Base-by-base conservation (phyloP, 2,797 vertebrate genomes). In the Paramormyrops hopkinsi region DNA sequence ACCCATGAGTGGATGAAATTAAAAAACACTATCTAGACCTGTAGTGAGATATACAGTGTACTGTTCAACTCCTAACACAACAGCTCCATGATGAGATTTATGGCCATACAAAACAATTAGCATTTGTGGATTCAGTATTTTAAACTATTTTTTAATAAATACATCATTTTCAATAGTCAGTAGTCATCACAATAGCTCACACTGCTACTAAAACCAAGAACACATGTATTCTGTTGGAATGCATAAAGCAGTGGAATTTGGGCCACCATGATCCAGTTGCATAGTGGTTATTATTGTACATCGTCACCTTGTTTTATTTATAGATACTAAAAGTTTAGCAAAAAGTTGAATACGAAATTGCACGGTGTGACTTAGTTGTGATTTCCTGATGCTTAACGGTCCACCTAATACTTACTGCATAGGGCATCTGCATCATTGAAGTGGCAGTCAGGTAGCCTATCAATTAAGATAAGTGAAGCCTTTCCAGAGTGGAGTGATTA, bases 401-500 rank as follows among this genome's bases (percentile, higher is more conserved):
- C 12, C 50, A 54, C 69, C 12, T 73, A 41, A 37, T 73, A 73
- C 37, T 73, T 37, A 17, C 33, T 41, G 69, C 33, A 73, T 33
- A 41, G 69, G 33, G 4, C 33, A 37, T 73, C 69, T 73, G 69
- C 29, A 37, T 69, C 0, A 37, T 14, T 69, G 65, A 69, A 69
- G 4, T 69, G 62, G 25, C 62, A 53, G n/a, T 19, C n/a, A 53
- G 9, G 2, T 51, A 53, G 5, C 19, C 4, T 56, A 19, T 51
- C n/a, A 29, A 22, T 85, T 50, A 51, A n/a, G 17, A 29, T 29
- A 54, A 37, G 12, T 48, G 8, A 86, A 51, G 22, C 48, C 84
- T 86, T 86, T 86, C 33, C 84, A 83, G 79, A 44, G 79, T 48
- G 76, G 41, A 83, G 85, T 17, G n/a, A 86, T 86, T 56, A 41